These are phyloP conservation scores for Drosophila phalerata DNA, from an alignment of 2,888 invertebrate genomes.

Conservation along the genomic window DNA sequence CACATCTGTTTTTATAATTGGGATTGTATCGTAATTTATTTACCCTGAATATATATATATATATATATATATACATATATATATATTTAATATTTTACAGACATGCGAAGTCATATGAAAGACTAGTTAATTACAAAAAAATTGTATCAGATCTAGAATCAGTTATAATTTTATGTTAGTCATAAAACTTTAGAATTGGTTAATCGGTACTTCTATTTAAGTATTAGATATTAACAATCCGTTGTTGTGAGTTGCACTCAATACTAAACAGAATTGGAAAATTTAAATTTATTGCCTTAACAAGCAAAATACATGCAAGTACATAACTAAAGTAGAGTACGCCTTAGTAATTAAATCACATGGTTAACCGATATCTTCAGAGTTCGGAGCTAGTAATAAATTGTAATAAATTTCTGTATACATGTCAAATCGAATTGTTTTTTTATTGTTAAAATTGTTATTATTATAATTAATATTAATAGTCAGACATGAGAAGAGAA, in stretches of 20 bases:
- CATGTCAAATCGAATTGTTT: constrained; percentile 37
- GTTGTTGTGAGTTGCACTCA: background rate
- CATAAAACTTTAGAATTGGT: background rate
- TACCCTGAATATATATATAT: background rate
- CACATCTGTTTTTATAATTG: background rate
- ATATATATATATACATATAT: background rate
- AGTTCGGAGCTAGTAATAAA: constrained; percentile 24
- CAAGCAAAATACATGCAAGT: background rate
- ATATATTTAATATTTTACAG: background rate
- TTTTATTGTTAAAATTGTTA: constrained; percentile 46
- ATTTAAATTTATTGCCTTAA: background rate
- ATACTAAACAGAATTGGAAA: background rate
- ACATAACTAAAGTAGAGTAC: background rate
- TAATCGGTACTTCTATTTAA: background rate
- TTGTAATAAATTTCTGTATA: constrained; percentile 26
- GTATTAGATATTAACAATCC: background rate
- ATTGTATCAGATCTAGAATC: background rate
- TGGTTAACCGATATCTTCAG: constrained; percentile 5
- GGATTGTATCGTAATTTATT: background rate
- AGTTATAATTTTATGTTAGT: background rate
- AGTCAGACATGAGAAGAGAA: constrained; percentile 14
- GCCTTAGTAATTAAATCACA: constrained; percentile 10
- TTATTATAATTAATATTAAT: constrained; percentile 38
- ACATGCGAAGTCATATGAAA: background rate
- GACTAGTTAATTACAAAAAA: background rate